Conservation (phyloP, 1,140 invertebrate species). For the Pseudomyrmex gracilis region DNA sequence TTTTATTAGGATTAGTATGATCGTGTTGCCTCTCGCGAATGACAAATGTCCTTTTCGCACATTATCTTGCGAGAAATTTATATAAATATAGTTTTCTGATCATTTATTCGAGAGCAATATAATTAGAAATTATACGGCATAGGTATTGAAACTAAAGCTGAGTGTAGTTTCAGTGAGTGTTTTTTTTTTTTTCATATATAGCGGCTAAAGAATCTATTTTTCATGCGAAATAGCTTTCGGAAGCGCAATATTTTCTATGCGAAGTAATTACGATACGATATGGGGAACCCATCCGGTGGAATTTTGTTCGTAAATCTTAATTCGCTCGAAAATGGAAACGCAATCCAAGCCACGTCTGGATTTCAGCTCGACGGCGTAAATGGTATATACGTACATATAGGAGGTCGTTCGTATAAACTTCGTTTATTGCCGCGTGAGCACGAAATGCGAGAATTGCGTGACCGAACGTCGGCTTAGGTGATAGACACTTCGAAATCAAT, state of each 20-base stretch:
- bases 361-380: constrained; percentile 31
- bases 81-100: not conserved
- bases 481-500: constrained; percentile 47
- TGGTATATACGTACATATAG: not conserved
- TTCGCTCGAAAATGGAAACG: constrained; percentile 49
- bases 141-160: not conserved
- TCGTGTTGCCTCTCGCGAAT: not conserved
- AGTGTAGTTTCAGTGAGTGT: not conserved
- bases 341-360: constrained; percentile 13
- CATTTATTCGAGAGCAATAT: not conserved
- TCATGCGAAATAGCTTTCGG: constrained; percentile 8
- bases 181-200: not conserved
- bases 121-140: not conserved
- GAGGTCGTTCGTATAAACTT: constrained; percentile 27
- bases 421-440: constrained; percentile 26
- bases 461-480: constrained; percentile 28
- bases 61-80: no score
- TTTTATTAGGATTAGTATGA: not conserved
- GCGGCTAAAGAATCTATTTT: constrained; percentile 8
- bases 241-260: constrained; percentile 11
- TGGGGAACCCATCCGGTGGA: constrained; percentile 1
- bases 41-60: no score
- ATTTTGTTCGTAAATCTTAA: constrained; percentile 59
- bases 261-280: constrained; percentile 48
- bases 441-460: constrained; percentile 2